Conservation (phyloP, 2,113 vertebrate species). For the Onychorhynchus coronatus region DNA sequence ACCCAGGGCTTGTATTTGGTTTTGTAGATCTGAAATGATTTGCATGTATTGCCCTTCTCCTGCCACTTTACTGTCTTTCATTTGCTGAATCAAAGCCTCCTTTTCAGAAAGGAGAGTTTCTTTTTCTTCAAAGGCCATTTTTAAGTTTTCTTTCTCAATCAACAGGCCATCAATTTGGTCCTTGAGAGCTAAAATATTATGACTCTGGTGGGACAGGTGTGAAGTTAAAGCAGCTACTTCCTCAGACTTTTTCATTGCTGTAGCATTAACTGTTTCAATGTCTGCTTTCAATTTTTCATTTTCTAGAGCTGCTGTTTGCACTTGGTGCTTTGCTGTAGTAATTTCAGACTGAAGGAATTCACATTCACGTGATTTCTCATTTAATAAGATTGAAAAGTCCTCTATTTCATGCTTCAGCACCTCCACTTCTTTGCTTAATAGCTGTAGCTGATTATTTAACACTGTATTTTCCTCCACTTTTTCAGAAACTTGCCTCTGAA, state of each 20-base stretch:
- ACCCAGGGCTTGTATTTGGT: constrained; percentile 57
- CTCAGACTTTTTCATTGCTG: constrained; percentile 50
- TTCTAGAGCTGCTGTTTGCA: constrained; percentile 70
- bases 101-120: constrained; percentile 68
- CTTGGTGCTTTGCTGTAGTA: constrained; percentile 61
- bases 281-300: constrained; percentile 74
- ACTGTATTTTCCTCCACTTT: constrained; percentile 60
- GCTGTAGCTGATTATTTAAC: constrained; percentile 70
- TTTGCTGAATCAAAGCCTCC: constrained; percentile 71
- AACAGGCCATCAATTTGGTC: constrained; percentile 60
- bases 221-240: constrained; percentile 67
- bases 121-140: constrained; percentile 62
- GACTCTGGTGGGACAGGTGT: constrained; percentile 62
- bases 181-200: constrained; percentile 63
- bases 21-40: constrained; percentile 68
- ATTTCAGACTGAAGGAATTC: constrained; percentile 56
- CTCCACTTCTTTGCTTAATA: constrained; percentile 63
- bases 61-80: constrained; percentile 55
- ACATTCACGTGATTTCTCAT: constrained; percentile 62
- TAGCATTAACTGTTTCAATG: constrained; percentile 53
- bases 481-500: constrained; percentile 69
- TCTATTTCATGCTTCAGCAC: constrained; percentile 69
- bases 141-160: constrained; percentile 68
- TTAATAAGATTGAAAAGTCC: constrained; percentile 48
- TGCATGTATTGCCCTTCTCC: constrained; percentile 68